Percentiles rank a stretch among this genome's conserved stretches.
phyloP scores from a whole-genome alignment of 2,888 invertebrate genomes.

The Eristalis pertinax region DNA sequence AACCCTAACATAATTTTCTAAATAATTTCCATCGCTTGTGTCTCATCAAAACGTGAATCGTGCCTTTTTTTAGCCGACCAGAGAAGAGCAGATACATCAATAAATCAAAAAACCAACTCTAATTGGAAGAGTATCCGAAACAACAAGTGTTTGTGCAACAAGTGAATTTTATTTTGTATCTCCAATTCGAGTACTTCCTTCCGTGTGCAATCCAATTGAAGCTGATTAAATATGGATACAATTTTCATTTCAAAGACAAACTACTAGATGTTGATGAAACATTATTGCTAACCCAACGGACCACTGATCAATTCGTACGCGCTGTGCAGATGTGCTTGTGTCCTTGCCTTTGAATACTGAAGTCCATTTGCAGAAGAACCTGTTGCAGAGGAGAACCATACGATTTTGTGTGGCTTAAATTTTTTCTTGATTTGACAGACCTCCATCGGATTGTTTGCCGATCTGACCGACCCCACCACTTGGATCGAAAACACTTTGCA shows the following conservation, averaged over 20 bases:
- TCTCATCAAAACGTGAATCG: conserved; percentile 36
- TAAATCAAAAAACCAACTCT: conserved; percentile 4
- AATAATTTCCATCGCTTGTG: background rate
- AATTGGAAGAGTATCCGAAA: conserved; percentile 9
- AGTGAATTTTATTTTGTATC: conserved; percentile 32
- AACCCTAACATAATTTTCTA: too few relatives aligned
- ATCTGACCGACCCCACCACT: background rate
- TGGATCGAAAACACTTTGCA: conserved; percentile 34
- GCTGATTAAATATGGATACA: conserved; percentile 35
- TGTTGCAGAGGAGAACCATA: conserved; percentile 14
- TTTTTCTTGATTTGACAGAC: conserved; percentile 8
- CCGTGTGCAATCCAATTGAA: conserved; percentile 20
- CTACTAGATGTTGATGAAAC: conserved; percentile 28
- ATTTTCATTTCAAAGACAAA: conserved; percentile 19
- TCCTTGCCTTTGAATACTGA: background rate
- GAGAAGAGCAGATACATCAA: background rate
- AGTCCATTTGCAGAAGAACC: background rate
- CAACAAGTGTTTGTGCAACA: conserved; percentile 64
- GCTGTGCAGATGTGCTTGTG: background rate
- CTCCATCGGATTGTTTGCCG: too few relatives aligned
- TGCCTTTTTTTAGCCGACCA: conserved; percentile 46
- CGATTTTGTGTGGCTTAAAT: background rate
- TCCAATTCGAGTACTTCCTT: background rate
- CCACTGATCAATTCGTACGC: too few relatives aligned
- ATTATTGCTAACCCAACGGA: conserved; percentile 9